Base-by-base conservation (phyloP, 2,113 vertebrate genomes). In the Gymnobelideus leadbeateri region DNA sequence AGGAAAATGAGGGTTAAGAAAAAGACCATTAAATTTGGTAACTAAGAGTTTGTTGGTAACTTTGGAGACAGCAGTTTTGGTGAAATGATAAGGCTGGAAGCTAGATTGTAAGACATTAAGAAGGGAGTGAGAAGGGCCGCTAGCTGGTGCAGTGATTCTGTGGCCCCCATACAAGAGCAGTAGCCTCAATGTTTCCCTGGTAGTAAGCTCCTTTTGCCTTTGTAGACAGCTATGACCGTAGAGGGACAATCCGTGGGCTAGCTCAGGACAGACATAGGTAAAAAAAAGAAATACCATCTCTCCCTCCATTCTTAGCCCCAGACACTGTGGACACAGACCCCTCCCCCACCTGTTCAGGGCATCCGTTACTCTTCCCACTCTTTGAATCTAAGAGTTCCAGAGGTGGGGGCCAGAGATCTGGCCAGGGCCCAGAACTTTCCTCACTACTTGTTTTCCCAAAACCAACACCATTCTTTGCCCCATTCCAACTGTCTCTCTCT, bases 301-400 rank as follows among this genome's bases (percentile, higher is more conserved):
- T 61, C 77, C 12, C 94, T 68, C 68, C 26, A 37, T 90, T 49
- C 55, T 90, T 46, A 91, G 91, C 23, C 25, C 49, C 37, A 92
- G 53, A 57, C 7, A 10, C 37, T 68, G 1, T 68, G 31, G 61
- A n/a, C 61, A n/a, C 14, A 68, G 61, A 68, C 31, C 31, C 61
- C 31, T 37, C 37, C 31, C 68, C 47, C 93, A 12, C 50, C 51
- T 25, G 24, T 89, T 95, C 93, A 91, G 28, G 61, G 92, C 91
- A 97, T 43, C 96, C 31, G n/a, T 96, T 97, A 95, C 96, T 89
- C 91, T 96, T 89, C 8, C 95, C 92, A 90, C 96, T 95, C 97
- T 97, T 95, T 95, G 49, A 96, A 94, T 84, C 51, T 61, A 92
- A 97, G 93, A 92, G 96, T 98, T 97, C 97, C 95, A 26, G n/a